Conservation (phyloP, 2,113 vertebrate genomes). For the Petaurus breviceps region DNA sequence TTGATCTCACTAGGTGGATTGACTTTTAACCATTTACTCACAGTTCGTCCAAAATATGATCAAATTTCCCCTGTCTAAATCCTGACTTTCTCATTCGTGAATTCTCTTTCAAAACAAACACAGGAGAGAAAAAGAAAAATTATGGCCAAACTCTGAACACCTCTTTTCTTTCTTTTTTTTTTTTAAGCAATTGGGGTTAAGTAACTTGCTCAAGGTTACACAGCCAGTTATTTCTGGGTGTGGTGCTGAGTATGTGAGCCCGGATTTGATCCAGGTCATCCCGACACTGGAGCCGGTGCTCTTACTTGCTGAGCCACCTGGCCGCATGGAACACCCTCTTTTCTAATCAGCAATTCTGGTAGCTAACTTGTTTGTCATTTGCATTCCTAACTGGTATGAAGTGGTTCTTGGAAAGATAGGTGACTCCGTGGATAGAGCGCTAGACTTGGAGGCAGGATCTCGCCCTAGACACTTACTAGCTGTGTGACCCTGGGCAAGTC, state of each 20-base stretch:
- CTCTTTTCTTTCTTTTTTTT: too few relatives aligned
- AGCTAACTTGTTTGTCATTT: neutral
- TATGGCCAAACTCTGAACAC: neutral
- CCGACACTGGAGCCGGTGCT: too few relatives aligned
- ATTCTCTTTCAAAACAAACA: constrained; percentile 33
- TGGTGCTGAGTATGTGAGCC: too few relatives aligned
- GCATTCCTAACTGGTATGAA: neutral
- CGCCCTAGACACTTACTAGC: neutral
- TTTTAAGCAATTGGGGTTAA: too few relatives aligned
- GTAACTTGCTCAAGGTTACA: too few relatives aligned
- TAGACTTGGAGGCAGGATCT: neutral
- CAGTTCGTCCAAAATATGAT: neutral
- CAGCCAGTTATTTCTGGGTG: too few relatives aligned
- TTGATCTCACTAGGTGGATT: neutral
- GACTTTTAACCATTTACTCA: rapidly evolving
- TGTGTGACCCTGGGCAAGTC: neutral
- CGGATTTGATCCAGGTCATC: too few relatives aligned
- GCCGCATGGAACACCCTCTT: too few relatives aligned
- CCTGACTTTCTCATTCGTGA: neutral
- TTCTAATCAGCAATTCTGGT: neutral
- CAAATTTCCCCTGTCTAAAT: neutral
- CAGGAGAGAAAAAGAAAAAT: neutral
- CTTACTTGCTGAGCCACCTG: too few relatives aligned
- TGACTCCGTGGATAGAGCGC: neutral
- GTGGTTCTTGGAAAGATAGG: neutral